Evolutionary conservation across 2,888 invertebrate genomes (phyloP).

Genomic region (Xestia ashworthii): DNA sequence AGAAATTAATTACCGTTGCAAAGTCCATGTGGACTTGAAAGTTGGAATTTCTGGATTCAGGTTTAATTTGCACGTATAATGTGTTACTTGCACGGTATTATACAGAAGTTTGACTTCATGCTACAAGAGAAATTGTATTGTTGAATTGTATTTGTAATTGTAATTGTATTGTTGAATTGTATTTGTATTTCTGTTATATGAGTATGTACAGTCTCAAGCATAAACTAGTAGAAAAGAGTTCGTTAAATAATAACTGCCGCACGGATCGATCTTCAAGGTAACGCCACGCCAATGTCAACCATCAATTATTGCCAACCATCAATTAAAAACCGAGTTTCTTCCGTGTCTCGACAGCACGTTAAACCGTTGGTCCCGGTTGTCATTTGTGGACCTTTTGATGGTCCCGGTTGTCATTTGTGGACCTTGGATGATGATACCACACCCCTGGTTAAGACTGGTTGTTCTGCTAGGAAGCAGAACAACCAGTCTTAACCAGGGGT

Average conservation of each 20-base stretch:
- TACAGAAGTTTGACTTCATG: constrained; percentile 6
- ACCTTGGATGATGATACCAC: no score
- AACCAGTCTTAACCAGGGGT: neutral
- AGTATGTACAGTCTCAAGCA: neutral
- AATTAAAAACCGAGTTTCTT: neutral
- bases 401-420: no score
- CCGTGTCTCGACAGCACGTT: neutral
- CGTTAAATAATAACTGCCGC: neutral
- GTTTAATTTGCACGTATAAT: constrained; percentile 51
- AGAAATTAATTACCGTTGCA: constrained; percentile 46
- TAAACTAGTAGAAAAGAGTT: neutral
- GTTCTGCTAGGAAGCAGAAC: no score
- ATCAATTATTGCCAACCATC: neutral
- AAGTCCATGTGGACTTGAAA: constrained; percentile 36
- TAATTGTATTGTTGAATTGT: no score
- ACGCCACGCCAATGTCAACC: neutral
- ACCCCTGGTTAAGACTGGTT: neutral
- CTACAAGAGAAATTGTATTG: neutral
- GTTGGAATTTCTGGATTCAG: constrained; percentile 40
- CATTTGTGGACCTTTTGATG: neutral
- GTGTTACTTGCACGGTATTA: constrained; percentile 2
- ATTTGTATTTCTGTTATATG: no score
- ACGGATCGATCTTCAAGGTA: neutral
- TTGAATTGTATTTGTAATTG: no score
- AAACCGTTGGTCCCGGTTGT: neutral